These are phyloP conservation scores for Pseudomugil gertrudae DNA, from an alignment of 2,797 vertebrate genomes.

Conservation along the genomic window DNA sequence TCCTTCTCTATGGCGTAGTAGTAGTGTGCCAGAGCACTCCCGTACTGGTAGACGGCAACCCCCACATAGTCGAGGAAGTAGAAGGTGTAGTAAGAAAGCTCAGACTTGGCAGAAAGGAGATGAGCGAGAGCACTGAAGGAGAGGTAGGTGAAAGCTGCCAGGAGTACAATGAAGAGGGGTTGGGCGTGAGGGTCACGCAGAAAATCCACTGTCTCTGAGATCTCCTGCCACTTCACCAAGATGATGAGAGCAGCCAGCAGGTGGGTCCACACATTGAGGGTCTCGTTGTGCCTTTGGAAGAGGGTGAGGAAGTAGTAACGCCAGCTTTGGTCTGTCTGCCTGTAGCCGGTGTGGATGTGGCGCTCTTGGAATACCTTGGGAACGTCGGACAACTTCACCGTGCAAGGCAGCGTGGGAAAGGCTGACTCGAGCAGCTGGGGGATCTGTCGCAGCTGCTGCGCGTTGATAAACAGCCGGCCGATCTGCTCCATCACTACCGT, in stretches of 20 bases:
- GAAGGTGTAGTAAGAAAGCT: slow-evolving; percentile 95
- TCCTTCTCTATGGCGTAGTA: slow-evolving; percentile 90
- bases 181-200: slow-evolving; percentile 88
- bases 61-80: slow-evolving; percentile 97
- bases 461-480: slow-evolving; percentile 85
- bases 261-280: slow-evolving; percentile 94
- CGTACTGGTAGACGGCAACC: slow-evolving; percentile 92
- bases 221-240: slow-evolving; percentile 86
- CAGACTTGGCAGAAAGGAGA: slow-evolving; percentile 93
- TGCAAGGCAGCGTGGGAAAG: slow-evolving; percentile 84
- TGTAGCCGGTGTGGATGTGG: slow-evolving; percentile 90
- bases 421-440: slow-evolving; percentile 84
- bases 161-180: slow-evolving; percentile 90
- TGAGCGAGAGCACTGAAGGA: slow-evolving; percentile 91
- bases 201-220: slow-evolving; percentile 88
- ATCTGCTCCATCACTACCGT: slow-evolving; percentile 89
- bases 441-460: slow-evolving; percentile 84
- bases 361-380: slow-evolving; percentile 92
- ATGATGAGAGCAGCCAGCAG: slow-evolving; percentile 88
- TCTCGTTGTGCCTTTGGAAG: slow-evolving; percentile 95
- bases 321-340: slow-evolving; percentile 89
- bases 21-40: slow-evolving; percentile 91
- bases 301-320: slow-evolving; percentile 92
- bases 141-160: slow-evolving; percentile 90
- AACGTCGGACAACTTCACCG: slow-evolving; percentile 87